A percentile compares a stretch with the other conserved stretches of the same genome.
phyloP scores from a whole-genome alignment of 1,140 invertebrate species.

The Drosophila tristis region DNA sequence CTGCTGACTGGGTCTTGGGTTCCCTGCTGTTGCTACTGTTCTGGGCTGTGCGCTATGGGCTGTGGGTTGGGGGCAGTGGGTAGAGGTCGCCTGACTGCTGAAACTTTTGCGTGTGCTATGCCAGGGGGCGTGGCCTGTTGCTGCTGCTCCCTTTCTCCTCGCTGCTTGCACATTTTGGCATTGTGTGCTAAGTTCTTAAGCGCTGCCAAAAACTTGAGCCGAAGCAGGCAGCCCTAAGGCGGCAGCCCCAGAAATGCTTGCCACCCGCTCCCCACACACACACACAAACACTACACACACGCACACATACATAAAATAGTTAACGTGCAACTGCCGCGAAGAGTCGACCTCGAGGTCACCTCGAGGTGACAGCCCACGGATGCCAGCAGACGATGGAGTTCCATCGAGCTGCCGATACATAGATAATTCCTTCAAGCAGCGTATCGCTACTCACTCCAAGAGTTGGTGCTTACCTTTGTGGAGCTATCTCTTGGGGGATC shows the following conservation, averaged over 20 bases:
- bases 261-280: neutral
- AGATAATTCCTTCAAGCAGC: too few species aligned
- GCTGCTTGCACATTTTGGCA: slow-evolving; percentile 57
- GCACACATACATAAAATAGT: slow-evolving; percentile 36
- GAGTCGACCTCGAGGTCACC: slow-evolving; percentile 26
- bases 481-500: too few species aligned
- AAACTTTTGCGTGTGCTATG: slow-evolving; percentile 55
- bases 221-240: slow-evolving; percentile 53
- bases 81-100: slow-evolving; percentile 3
- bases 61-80: too few species aligned
- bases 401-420: too few species aligned
- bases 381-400: too few species aligned
- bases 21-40: neutral
- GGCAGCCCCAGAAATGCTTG: slow-evolving; percentile 34
- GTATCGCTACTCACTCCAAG: too few species aligned
- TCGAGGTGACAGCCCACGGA: neutral
- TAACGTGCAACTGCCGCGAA: slow-evolving; percentile 20
- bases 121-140: slow-evolving; percentile 20
- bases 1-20: too few species aligned
- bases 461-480: too few species aligned
- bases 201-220: slow-evolving; percentile 75
- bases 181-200: slow-evolving; percentile 80
- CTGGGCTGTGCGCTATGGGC: too few species aligned
- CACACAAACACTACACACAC: neutral
- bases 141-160: slow-evolving; percentile 6